phyloP scores from a whole-genome alignment of 2,888 invertebrate genomes.

The Agrotis exclamationis region DNA sequence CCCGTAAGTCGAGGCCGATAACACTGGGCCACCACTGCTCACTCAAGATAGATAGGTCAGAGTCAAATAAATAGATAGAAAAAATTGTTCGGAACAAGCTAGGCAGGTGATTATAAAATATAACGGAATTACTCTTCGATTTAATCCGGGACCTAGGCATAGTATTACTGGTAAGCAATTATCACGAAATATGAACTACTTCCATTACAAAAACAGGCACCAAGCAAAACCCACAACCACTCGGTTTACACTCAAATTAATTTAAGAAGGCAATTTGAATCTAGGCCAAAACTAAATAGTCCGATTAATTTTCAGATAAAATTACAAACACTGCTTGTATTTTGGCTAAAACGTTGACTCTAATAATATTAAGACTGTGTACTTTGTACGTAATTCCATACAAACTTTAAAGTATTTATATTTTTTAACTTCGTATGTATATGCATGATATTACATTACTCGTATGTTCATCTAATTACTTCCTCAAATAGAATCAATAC shows the following conservation, averaged over 20 bases:
- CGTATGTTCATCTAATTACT: background rate
- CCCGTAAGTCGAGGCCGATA: too few relatives aligned
- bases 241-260: conserved; percentile 29
- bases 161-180: background rate
- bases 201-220: conserved; percentile 15
- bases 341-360: conserved; percentile 23
- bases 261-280: conserved; percentile 52
- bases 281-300: conserved; percentile 54
- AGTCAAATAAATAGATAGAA: too few relatives aligned
- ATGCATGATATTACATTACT: too few relatives aligned
- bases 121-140: too few relatives aligned
- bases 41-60: too few relatives aligned
- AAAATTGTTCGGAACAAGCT: too few relatives aligned
- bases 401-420: too few relatives aligned
- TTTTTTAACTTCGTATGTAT: too few relatives aligned
- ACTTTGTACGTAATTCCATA: too few relatives aligned
- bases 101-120: too few relatives aligned
- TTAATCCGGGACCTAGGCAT: too few relatives aligned
- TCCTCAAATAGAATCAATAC: background rate
- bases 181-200: background rate
- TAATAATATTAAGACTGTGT: conserved; percentile 15
- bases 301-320: conserved; percentile 51
- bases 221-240: background rate
- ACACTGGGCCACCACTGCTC: too few relatives aligned
- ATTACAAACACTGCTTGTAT: conserved; percentile 31